Base-by-base conservation (phyloP, 37 sponge, comb jelly and placozoan genomes). In the Eunapius fragilis region DNA sequence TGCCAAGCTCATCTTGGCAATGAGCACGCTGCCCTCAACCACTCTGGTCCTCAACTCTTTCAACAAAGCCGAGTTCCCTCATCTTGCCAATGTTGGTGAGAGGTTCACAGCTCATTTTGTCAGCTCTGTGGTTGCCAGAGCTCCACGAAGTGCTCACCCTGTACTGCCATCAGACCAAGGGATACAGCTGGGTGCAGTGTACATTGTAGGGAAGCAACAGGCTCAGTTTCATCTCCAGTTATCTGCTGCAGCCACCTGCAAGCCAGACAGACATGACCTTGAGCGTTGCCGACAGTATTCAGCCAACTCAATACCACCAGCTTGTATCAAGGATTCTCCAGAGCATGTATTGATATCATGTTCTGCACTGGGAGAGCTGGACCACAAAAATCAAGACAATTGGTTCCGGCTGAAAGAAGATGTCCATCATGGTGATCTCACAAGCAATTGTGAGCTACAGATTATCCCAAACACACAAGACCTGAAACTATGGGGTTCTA, bases 211-310 rank as follows among this genome's bases (percentile, higher is more conserved):
- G 47, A 31, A 31, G 31, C 67, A 84, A 14, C 23, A 13, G 24
- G 31, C 28, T 3, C 90, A 89, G 68, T 89, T 33, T 35, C 90
- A 89, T 34, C 70, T 89, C 48, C 90, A 89, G 38, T 34, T 89
- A 6, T 36, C 80, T 37, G 90, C 84, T 2, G 35, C 85, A 19
- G 27, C n/a, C 35, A 76, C 78, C 72, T 26, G 33, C 22, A 89
- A 25, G 5, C 90, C 90, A 48, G 68, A 17, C 3, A 48, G 67
- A 3, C 48, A 84, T 69, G 41, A 33, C 26, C 24, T 69, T 41
- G 78, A 81, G 33, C 26, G 67, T 7, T 19, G 67, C 6, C 71
- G 79, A 10, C 49, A 75, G 35, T 26, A 49, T 37, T 84, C 89
- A 10, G 89, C 58, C 58, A 58, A 58, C 58, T 58, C 58, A 2